These are phyloP conservation scores for Cheilosia urbana DNA, from an alignment of 2,888 invertebrate species.

Conservation along the genomic window DNA sequence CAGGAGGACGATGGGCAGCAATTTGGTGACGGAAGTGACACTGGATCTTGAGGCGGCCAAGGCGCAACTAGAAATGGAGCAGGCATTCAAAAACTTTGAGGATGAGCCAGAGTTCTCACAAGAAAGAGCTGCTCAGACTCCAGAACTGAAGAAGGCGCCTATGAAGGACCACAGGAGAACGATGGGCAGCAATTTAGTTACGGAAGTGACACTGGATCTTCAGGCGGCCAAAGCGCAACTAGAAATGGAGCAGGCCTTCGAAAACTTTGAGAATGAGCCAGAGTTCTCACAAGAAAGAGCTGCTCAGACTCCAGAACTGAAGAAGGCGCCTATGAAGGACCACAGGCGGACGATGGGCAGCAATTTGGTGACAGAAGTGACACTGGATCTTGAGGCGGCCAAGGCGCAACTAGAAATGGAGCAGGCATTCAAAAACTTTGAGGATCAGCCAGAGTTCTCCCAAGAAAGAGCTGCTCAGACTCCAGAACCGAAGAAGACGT, in stretches of 20 bases:
- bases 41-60: slow-evolving; percentile 43
- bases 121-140: slow-evolving; percentile 1
- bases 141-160: not conserved
- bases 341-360: slow-evolving; percentile 26
- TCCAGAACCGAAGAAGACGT: slow-evolving; percentile 6
- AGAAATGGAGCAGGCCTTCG: slow-evolving; percentile 15
- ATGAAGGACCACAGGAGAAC: not conserved
- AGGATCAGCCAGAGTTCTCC: slow-evolving; percentile 23
- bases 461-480: not conserved
- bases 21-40: not conserved
- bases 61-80: slow-evolving; percentile 24
- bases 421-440: slow-evolving; percentile 36
- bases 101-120: slow-evolving; percentile 21
- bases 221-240: slow-evolving; percentile 1
- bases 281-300: not conserved
- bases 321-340: not conserved
- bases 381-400: slow-evolving; percentile 29
- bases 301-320: slow-evolving; percentile 17
- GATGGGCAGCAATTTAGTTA: not conserved
- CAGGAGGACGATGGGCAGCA: slow-evolving; percentile 43
- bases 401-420: slow-evolving; percentile 27
- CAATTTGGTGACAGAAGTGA: not conserved
- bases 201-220: slow-evolving; percentile 12
- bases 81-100: slow-evolving; percentile 47
- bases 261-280: slow-evolving; percentile 33